A percentile compares a stretch with the other conserved stretches of the same genome.
Evolutionary conservation across 2,113 vertebrate species (phyloP).

Genomic region (Glaucomys volans): DNA sequence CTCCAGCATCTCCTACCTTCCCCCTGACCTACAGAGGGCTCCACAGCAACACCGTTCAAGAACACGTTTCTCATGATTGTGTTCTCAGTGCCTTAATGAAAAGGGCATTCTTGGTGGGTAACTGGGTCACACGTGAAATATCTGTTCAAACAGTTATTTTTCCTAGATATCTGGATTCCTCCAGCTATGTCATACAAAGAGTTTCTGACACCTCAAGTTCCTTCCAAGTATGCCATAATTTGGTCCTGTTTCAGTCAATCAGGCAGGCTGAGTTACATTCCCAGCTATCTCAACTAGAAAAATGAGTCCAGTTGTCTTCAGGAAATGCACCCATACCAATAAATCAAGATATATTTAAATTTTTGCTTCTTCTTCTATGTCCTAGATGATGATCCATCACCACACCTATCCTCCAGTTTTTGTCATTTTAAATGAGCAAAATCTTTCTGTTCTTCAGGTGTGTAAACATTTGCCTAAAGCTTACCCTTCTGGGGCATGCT

Average conservation of each 20-base stretch:
- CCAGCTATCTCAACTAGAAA: background rate
- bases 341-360: constrained; percentile 3
- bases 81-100: background rate
- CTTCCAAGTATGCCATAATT: background rate
- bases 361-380: constrained; percentile 2
- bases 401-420: background rate
- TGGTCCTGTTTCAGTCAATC: background rate
- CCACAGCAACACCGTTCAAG: background rate
- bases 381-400: background rate
- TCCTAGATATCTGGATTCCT: background rate
- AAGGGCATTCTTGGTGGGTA: background rate
- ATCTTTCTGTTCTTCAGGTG: background rate
- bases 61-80: background rate
- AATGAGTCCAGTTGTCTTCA: background rate
- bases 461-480: background rate
- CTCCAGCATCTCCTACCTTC: background rate
- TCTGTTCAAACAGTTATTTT: background rate
- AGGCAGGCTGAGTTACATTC: background rate
- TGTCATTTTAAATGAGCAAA: background rate
- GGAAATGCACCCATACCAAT: background rate
- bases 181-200: background rate
- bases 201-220: background rate
- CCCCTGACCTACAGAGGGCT: background rate
- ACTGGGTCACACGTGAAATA: background rate
- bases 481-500: background rate